A percentile compares a stretch with the other conserved stretches of the same genome.
Conservation (phyloP, 2,797 vertebrate genomes). For the Notamacropus eugenii region DNA sequence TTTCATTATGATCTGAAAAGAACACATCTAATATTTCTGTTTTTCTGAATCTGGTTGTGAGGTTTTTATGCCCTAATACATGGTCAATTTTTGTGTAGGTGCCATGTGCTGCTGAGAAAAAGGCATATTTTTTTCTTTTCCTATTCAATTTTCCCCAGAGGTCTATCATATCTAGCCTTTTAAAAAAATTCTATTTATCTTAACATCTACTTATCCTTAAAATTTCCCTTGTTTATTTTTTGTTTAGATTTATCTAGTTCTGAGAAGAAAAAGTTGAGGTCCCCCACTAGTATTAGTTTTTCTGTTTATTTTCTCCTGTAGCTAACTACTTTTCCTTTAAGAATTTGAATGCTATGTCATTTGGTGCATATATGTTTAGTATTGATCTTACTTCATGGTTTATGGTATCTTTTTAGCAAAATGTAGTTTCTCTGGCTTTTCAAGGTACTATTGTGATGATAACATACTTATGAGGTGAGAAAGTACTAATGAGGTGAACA, state of each 20-base stretch:
- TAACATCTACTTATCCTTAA: not conserved
- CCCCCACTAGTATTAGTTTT: not conserved
- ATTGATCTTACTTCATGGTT: not conserved
- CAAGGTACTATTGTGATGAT: not conserved
- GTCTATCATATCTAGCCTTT: not conserved
- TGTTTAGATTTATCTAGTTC: not conserved
- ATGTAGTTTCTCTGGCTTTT: not conserved
- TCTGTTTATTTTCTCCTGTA: not conserved
- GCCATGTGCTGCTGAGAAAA: not conserved
- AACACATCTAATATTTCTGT: not conserved
- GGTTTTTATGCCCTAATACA: not conserved
- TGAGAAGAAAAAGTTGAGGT: not conserved
- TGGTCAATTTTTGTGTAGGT: not conserved
- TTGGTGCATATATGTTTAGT: not conserved
- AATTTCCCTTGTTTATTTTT: not conserved
- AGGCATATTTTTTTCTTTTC: not conserved
- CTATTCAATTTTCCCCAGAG: not conserved
- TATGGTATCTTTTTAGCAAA: not conserved
- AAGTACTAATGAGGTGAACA: not conserved
- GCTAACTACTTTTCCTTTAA: not conserved
- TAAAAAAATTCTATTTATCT: not conserved
- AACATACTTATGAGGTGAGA: not conserved
- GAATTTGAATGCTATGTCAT: not conserved
- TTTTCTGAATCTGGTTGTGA: not conserved
- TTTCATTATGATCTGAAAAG: not conserved